Evolutionary conservation across 2,888 invertebrate genomes (phyloP).

Genomic region (Pycnomerus fuliginosus): DNA sequence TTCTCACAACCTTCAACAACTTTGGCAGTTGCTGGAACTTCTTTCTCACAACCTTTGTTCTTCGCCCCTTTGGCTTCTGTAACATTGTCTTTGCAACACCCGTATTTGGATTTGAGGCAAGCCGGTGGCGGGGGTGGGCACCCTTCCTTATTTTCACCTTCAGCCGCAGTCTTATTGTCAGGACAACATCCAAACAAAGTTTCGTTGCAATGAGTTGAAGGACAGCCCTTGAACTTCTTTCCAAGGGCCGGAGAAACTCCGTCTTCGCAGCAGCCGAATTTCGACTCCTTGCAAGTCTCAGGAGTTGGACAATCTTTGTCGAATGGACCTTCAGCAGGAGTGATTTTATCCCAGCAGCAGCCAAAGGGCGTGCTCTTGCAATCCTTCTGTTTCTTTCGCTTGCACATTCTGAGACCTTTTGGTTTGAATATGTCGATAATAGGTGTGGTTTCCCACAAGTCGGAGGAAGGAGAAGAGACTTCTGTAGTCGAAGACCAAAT

Average conservation of each 20-base stretch:
- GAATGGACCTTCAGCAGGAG: slow-evolving; percentile 78
- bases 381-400: slow-evolving; percentile 54
- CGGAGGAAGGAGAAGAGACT: no score
- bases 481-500: slow-evolving; percentile 45
- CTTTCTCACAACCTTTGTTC: slow-evolving; percentile 42
- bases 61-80: slow-evolving; percentile 60
- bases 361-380: slow-evolving; percentile 71
- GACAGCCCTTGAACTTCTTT: slow-evolving; percentile 72
- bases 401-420: slow-evolving; percentile 59
- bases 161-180: slow-evolving; percentile 73
- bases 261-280: slow-evolving; percentile 80
- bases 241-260: slow-evolving; percentile 77
- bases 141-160: slow-evolving; percentile 81
- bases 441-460: slow-evolving; percentile 58
- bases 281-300: slow-evolving; percentile 73
- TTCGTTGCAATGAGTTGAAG: slow-evolving; percentile 68
- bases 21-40: slow-evolving; percentile 60
- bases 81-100: slow-evolving; percentile 81
- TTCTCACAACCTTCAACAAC: slow-evolving; percentile 68
- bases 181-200: slow-evolving; percentile 86
- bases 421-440: slow-evolving; percentile 56
- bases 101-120: slow-evolving; percentile 66
- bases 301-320: slow-evolving; percentile 74
- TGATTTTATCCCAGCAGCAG: slow-evolving; percentile 81
- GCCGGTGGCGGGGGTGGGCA: slow-evolving; percentile 68